Percentiles rank a stretch among this genome's conserved stretches.
phyloP scores from a whole-genome alignment of 2,888 invertebrate species.

The Ceramica pisi region DNA sequence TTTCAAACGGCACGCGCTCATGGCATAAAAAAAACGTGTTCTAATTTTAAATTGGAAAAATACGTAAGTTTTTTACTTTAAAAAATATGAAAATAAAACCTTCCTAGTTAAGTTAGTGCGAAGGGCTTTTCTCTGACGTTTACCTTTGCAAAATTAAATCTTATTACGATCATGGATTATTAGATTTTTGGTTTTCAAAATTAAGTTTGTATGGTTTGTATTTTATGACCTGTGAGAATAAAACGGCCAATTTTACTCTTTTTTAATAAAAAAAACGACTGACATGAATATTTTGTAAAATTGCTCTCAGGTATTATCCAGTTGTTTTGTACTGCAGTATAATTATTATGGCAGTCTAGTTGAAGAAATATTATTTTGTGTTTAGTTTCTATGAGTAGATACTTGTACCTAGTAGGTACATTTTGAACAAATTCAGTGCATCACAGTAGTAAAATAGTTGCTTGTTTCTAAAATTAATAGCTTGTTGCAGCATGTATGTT shows the following conservation, averaged over 20 bases:
- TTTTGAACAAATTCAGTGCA: too few relatives aligned
- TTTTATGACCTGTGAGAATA: not conserved
- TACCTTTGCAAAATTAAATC: not conserved
- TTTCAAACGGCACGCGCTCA: conserved; percentile 37
- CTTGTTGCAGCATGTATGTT: too few relatives aligned
- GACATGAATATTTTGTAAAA: too few relatives aligned
- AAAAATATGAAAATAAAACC: not conserved
- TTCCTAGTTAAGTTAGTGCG: too few relatives aligned
- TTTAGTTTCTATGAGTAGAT: not conserved
- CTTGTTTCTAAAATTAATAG: not conserved
- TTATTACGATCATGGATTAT: too few relatives aligned
- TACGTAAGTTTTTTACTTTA: conserved; percentile 36
- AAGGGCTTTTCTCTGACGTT: not conserved
- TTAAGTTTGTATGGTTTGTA: not conserved
- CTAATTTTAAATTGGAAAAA: not conserved
- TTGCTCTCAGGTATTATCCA: too few relatives aligned
- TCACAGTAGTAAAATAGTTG: not conserved
- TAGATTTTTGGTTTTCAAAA: not conserved
- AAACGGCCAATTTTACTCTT: too few relatives aligned
- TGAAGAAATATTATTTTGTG: not conserved
- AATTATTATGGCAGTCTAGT: not conserved
- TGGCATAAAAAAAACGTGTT: conserved; percentile 49
- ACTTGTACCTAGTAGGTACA: too few relatives aligned
- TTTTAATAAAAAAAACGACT: too few relatives aligned
- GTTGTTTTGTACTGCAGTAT: not conserved